Base-by-base conservation (phyloP, 1,140 invertebrate species). In the Tetramorium parvispinum region DNA sequence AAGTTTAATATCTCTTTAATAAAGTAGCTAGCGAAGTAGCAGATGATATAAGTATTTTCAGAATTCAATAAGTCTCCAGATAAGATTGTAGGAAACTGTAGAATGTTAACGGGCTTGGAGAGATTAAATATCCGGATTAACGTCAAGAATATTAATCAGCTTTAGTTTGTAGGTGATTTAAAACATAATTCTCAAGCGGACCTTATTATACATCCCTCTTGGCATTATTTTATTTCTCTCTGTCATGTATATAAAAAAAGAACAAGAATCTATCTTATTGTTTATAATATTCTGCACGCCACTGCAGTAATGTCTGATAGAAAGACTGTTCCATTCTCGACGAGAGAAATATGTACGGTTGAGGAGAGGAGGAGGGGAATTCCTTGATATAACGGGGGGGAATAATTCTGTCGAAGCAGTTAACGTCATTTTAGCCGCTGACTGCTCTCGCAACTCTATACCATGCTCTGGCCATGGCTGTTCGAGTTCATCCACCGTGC, bases 391-490 rank as follows among this genome's bases (percentile, higher is more conserved):
- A 32, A 32, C 32, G 32, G 32, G 32, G 68, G 61, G 57, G 57
- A 46, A 85, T 90, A 88, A 79, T 79, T 87, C 87, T 91, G 90
- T 91, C 89, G 89, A 79, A 63, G 57, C 89, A 68, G 89, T 91
- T 88, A 91, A 88, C 85, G 61, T 91, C 90, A 91, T 76, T 91
- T 91, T 91, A 91, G 83, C 85, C 89, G 79, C 57, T 71, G 86
- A 89, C 75, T 78, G 86, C 46, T 61, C 89, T 79, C 87, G 89
- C 87, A 91, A 91, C 83, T 78, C 86, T 90, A 91, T 49, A 90
- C 89, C 77, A 46, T 37, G 57, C 43, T 59, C 61, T 81, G 75
- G 59, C 66, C 63, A 57, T 88, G 32, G 46, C 85, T 83, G 87
- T 85, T 55, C 88, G 82, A 82, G 88, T 87, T 88, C 88, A 90